Evolutionary conservation across 2,888 invertebrate genomes (phyloP).

Genomic region (Diabrotica balteata): DNA sequence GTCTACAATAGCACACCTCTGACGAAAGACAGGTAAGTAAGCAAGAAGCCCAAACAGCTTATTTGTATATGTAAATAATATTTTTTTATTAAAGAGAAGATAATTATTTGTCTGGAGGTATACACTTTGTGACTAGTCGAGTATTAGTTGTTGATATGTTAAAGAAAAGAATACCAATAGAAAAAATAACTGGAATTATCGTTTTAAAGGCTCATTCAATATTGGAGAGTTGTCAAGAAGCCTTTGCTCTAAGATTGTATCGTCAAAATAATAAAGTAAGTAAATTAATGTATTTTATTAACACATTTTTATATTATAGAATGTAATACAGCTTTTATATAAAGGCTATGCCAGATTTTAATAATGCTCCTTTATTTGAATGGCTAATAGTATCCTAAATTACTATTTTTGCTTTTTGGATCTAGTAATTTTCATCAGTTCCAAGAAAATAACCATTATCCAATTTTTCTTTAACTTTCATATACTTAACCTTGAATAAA

Average conservation of each 20-base stretch:
- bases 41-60: too few species aligned
- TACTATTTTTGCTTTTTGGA: too few species aligned
- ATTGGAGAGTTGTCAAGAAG: constrained; percentile 91
- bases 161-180: constrained; percentile 87
- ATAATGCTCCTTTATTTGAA: too few species aligned
- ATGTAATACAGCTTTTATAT: too few species aligned
- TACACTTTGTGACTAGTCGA: constrained; percentile 91
- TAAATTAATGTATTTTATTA: background rate
- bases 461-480: too few species aligned
- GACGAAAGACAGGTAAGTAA: constrained; percentile 62
- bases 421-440: too few species aligned
- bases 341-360: too few species aligned
- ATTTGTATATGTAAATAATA: background rate
- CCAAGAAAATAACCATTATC: too few species aligned
- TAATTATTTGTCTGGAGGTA: constrained; percentile 90
- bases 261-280: constrained; percentile 88
- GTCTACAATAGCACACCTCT: constrained; percentile 56
- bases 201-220: constrained; percentile 89
- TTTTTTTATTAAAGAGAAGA: constrained; percentile 67
- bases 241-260: constrained; percentile 90
- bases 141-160: constrained; percentile 96
- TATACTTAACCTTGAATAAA: too few species aligned
- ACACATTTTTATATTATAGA: too few species aligned
- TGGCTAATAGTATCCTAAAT: too few species aligned
- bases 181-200: constrained; percentile 89